Conservation (phyloP, 2,888 invertebrate species). For the Stegana nigrithorax region DNA sequence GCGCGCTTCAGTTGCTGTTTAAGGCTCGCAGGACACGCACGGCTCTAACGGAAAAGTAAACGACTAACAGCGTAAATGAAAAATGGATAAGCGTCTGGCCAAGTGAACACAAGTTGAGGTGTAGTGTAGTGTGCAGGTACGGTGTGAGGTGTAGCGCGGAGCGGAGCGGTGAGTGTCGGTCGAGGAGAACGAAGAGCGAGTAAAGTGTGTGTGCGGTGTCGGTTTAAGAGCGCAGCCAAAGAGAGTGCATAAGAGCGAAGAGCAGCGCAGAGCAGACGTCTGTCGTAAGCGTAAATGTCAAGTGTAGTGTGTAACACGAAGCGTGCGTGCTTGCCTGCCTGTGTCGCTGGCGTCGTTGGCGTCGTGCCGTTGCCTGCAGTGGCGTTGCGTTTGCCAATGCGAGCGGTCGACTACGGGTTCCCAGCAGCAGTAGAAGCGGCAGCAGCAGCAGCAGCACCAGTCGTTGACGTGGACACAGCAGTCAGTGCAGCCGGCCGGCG, state of each 20-base stretch:
- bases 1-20: constrained; percentile 64
- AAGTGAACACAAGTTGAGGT: not conserved
- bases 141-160: constrained; percentile 14
- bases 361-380: too few species aligned
- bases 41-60: constrained; percentile 49
- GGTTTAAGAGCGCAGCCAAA: constrained; percentile 8
- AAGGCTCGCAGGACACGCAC: constrained; percentile 66
- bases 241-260: not conserved
- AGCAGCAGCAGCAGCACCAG: too few species aligned
- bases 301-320: too few species aligned
- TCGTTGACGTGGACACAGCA: too few species aligned
- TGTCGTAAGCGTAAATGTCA: not conserved
- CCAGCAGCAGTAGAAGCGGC: too few species aligned
- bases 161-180: constrained; percentile 3
- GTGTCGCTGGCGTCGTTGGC: too few species aligned
- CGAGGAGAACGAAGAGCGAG: constrained; percentile 22
- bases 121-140: not conserved
- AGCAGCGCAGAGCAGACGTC: not conserved
- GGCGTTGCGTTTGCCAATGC: not conserved
- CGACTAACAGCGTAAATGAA: too few species aligned
- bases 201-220: too few species aligned
- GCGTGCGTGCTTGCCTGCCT: too few species aligned
- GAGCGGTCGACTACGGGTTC: not conserved
- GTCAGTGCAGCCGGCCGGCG: constrained; percentile 4
- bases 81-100: not conserved